phyloP scores from a whole-genome alignment of 2,888 invertebrate species.

The Augiades crinisus region DNA sequence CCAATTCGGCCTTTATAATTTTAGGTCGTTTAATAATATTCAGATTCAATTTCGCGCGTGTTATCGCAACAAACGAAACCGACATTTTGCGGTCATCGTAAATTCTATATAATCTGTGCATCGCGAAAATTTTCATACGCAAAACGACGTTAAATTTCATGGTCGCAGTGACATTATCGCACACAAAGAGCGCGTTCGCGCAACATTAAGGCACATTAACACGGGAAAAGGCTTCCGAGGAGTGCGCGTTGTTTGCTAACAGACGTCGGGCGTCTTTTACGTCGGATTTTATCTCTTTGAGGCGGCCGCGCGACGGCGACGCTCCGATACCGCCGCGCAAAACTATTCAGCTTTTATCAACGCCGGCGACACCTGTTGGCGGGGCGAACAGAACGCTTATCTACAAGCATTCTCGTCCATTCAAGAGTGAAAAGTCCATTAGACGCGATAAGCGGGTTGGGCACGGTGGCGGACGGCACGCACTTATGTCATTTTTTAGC shows the following conservation, averaged over 20 bases:
- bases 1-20: constrained; percentile 5
- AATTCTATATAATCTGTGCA: constrained; percentile 13
- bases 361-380: constrained; percentile 56
- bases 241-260: constrained; percentile 31
- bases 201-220: constrained; percentile 31
- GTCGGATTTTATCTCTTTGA: constrained; percentile 22
- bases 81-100: constrained; percentile 14
- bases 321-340: constrained; percentile 42
- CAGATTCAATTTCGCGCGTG: constrained; percentile 12
- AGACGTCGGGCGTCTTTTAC: constrained; percentile 13
- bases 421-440: constrained; percentile 12
- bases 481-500: constrained; percentile 7
- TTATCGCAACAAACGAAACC: constrained; percentile 10
- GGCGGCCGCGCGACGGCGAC: neutral
- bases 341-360: constrained; percentile 56
- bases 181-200: constrained; percentile 15
- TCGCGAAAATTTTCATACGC: constrained; percentile 3
- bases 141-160: constrained; percentile 8
- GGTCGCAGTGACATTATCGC: constrained; percentile 16
- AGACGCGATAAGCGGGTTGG: constrained; percentile 2
- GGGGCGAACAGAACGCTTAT: constrained; percentile 27
- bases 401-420: constrained; percentile 12
- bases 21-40: constrained; percentile 6
- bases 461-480: constrained; percentile 12
- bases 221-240: constrained; percentile 32